These are phyloP conservation scores for Aptenodytes patagonicus DNA, from an alignment of 2,113 vertebrate genomes.

Conservation along the genomic window DNA sequence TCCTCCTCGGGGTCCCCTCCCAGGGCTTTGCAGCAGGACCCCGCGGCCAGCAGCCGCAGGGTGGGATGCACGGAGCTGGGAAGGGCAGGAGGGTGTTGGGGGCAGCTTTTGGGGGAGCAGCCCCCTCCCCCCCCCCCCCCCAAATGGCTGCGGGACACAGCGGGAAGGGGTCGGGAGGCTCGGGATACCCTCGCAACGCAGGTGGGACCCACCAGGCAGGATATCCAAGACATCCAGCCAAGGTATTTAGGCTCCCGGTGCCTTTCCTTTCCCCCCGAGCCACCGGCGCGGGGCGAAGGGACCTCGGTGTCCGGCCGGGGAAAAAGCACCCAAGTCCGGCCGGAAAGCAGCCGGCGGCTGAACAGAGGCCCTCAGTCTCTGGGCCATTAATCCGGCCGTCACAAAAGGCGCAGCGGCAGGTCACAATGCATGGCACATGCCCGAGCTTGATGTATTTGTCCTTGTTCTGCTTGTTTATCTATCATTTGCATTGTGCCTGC, in stretches of 20 bases:
- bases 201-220: neutral
- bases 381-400: neutral
- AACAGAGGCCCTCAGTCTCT: neutral
- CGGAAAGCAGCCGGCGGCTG: neutral
- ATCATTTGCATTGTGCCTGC: neutral
- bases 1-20: fast-evolving
- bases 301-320: neutral
- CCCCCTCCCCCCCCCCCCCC: no score
- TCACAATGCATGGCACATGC: neutral
- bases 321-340: neutral
- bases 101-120: neutral
- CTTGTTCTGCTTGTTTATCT: neutral
- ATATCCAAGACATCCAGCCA: fast-evolving
- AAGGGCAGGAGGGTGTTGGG: neutral
- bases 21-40: fast-evolving
- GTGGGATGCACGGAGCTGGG: neutral
- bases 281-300: neutral
- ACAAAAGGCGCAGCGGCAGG: neutral
- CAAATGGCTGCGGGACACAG: fast-evolving
- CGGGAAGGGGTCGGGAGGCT: neutral
- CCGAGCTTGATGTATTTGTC: neutral
- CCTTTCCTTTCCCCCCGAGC: fast-evolving
- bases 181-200: fast-evolving
- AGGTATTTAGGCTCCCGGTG: neutral
- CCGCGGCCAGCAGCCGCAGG: neutral